phyloP scores from a whole-genome alignment of 2,888 invertebrate genomes.

The Hipparchia semele region DNA sequence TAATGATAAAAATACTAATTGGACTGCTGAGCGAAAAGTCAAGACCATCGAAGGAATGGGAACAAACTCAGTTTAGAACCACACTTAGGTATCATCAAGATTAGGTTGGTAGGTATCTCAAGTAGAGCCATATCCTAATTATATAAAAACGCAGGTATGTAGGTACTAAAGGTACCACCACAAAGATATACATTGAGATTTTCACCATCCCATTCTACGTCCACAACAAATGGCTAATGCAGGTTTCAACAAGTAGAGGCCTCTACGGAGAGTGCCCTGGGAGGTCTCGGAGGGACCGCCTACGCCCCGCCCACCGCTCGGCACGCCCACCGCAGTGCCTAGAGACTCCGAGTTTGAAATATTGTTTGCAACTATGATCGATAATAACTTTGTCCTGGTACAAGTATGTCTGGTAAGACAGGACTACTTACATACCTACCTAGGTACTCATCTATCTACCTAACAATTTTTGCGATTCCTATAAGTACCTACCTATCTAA shows the following conservation, averaged over 20 bases:
- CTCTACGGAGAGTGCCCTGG: constrained; percentile 67
- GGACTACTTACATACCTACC: constrained; percentile 6
- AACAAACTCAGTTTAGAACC: too few species aligned
- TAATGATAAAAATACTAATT: too few species aligned
- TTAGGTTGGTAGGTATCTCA: too few species aligned
- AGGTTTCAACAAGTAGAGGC: constrained; percentile 57
- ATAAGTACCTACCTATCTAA: not conserved
- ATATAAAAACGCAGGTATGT: not conserved
- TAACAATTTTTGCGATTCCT: too few species aligned
- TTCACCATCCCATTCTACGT: constrained; percentile 26
- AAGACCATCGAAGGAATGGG: too few species aligned
- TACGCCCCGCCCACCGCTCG: constrained; percentile 65
- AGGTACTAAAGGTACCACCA: not conserved
- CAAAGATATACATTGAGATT: not conserved
- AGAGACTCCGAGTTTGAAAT: constrained; percentile 64
- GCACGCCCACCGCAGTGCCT: constrained; percentile 69
- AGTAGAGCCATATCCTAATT: too few species aligned
- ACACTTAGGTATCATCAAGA: too few species aligned
- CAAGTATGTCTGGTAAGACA: constrained; percentile 22
- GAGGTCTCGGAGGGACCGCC: constrained; percentile 70
- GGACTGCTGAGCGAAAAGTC: too few species aligned
- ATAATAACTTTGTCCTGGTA: constrained; percentile 39
- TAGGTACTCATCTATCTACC: not conserved
- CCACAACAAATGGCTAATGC: constrained; percentile 36
- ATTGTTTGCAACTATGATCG: constrained; percentile 54